These are phyloP conservation scores for Pammene aurita DNA, from an alignment of 2,888 invertebrate genomes.

Conservation along the genomic window DNA sequence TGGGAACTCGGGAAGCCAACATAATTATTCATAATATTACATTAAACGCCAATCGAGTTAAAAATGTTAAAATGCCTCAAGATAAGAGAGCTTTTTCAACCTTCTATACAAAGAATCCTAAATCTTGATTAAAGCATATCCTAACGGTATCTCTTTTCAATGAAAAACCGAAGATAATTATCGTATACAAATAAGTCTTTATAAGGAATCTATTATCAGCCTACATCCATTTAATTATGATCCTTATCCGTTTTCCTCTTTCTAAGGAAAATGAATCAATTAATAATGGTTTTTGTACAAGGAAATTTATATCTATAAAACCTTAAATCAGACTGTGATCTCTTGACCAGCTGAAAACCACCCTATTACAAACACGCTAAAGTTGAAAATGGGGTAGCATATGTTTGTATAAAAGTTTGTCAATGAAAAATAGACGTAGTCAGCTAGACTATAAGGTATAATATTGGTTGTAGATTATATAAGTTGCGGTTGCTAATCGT, in stretches of 20 bases:
- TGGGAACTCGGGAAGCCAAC: too few species aligned
- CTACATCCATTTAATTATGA: conserved; percentile 37
- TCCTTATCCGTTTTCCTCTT: conserved; percentile 28
- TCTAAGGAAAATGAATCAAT: conserved; percentile 30
- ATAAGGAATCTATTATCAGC: conserved; percentile 24
- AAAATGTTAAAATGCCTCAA: too few species aligned
- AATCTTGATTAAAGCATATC: conserved; percentile 3
- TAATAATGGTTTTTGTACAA: conserved; percentile 38
- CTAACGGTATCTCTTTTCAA: neutral
- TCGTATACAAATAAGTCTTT: conserved; percentile 14
- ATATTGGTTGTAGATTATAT: conserved; percentile 1
- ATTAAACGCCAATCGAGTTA: too few species aligned
- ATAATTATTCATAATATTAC: too few species aligned
- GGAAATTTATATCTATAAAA: conserved; percentile 29
- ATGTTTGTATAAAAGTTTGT: conserved; percentile 1
- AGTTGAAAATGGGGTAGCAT: neutral
- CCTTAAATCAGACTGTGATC: conserved; percentile 8
- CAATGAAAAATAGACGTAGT: conserved; percentile 1
- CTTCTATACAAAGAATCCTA: neutral
- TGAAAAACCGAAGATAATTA: conserved; percentile 7
- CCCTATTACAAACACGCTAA: neutral
- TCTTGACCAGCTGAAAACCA: neutral
- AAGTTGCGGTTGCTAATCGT: conserved; percentile 29
- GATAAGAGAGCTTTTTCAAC: too few species aligned
- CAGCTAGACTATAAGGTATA: neutral